phyloP scores from a whole-genome alignment of 53 echinoderm and acorn worm genomes.

The Echinometra lucunter region DNA sequence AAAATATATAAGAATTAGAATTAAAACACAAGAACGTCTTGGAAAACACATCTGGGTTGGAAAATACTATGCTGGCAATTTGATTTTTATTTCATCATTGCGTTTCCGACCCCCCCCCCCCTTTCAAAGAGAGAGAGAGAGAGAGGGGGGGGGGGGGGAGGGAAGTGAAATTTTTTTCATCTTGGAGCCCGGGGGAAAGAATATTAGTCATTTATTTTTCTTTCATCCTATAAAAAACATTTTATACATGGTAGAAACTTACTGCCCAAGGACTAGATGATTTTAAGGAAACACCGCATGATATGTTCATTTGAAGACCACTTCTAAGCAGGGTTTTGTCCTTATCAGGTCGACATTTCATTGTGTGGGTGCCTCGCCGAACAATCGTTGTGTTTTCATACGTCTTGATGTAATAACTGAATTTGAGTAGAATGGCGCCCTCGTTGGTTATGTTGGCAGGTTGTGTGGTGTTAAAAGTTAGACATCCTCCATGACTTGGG shows the following conservation, averaged over 20 bases:
- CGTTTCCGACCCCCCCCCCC: too few relatives aligned
- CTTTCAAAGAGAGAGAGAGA: too few relatives aligned
- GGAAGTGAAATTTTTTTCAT: too few relatives aligned
- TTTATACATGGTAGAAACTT: background rate
- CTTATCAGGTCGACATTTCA: background rate
- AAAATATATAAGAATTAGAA: too few relatives aligned
- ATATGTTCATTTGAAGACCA: background rate
- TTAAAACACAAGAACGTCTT: too few relatives aligned
- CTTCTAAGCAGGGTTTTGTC: background rate
- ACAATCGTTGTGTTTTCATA: background rate
- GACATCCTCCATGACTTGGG: background rate
- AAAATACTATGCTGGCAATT: too few relatives aligned
- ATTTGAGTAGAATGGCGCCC: conserved; percentile 13
- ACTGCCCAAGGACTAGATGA: background rate
- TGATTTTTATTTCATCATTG: too few relatives aligned
- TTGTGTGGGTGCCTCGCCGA: background rate
- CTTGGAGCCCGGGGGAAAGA: too few relatives aligned
- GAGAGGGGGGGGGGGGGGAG: too few relatives aligned
- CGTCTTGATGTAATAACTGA: background rate
- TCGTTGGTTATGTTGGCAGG: background rate
- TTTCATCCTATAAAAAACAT: too few relatives aligned
- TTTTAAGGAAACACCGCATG: background rate
- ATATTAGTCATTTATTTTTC: too few relatives aligned
- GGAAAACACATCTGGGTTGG: too few relatives aligned
- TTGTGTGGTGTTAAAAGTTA: background rate